Percentiles rank a stretch among this genome's conserved stretches.
Evolutionary conservation across 2,113 vertebrate species (phyloP).

Genomic region (Protomyctophum bolini): DNA sequence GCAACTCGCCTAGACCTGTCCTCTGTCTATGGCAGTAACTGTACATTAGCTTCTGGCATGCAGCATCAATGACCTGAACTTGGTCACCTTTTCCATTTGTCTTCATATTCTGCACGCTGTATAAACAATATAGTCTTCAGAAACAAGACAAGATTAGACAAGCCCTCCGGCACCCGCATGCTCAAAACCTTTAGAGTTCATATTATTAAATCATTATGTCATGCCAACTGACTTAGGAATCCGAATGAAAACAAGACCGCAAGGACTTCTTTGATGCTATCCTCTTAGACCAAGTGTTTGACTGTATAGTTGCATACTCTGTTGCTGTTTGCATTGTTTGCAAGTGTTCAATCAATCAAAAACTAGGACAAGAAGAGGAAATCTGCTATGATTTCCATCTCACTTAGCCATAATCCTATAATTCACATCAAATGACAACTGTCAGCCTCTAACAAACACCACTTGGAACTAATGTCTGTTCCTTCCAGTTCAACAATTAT

Average conservation of each 20-base stretch:
- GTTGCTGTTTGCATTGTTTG: too few relatives aligned
- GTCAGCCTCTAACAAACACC: conserved; percentile 8
- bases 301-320: too few relatives aligned
- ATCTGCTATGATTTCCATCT: background rate
- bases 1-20: conserved; percentile 1
- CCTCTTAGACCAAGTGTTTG: too few relatives aligned
- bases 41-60: background rate
- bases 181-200: too few relatives aligned
- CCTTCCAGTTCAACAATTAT: background rate
- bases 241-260: too few relatives aligned
- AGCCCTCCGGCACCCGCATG: too few relatives aligned
- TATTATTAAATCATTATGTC: background rate
- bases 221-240: background rate
- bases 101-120: too few relatives aligned
- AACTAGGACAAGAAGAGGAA: conserved; percentile 2
- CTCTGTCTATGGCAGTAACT: background rate
- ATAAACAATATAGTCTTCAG: too few relatives aligned
- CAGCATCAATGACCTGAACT: background rate
- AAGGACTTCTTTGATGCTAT: too few relatives aligned
- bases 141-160: too few relatives aligned
- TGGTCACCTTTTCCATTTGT: too few relatives aligned
- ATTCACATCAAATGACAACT: conserved; percentile 27
- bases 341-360: too few relatives aligned
- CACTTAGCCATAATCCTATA: conserved; percentile 13
- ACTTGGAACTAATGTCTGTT: background rate